These are phyloP conservation scores for Actenoides hombroni DNA, from an alignment of 2,113 vertebrate species.

Conservation along the genomic window DNA sequence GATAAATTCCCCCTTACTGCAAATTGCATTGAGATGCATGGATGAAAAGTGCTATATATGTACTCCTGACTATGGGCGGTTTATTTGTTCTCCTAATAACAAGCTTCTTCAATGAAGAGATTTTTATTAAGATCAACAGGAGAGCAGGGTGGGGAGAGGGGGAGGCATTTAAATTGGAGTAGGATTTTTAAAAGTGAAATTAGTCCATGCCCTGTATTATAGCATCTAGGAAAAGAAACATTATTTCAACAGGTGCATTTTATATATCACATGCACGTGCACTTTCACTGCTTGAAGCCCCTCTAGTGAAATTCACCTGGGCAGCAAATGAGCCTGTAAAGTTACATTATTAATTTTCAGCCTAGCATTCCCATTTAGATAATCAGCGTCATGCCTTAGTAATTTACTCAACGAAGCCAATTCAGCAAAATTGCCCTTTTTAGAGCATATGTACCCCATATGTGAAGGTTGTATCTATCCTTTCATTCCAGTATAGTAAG, in stretches of 20 bases:
- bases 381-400: conserved; percentile 49
- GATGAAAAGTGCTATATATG: neutral
- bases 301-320: conserved; percentile 62
- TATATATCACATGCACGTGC: conserved; percentile 48
- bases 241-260: conserved; percentile 65
- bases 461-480: conserved; percentile 25
- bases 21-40: neutral
- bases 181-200: conserved; percentile 48
- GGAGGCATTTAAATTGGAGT: conserved; percentile 20
- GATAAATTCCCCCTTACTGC: neutral
- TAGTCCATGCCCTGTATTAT: conserved; percentile 27
- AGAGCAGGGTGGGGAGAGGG: neutral
- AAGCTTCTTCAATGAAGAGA: neutral
- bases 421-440: conserved; percentile 54
- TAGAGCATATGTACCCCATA: conserved; percentile 54
- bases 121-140: conserved; percentile 54
- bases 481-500: conserved; percentile 19
- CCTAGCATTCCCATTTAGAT: conserved; percentile 15
- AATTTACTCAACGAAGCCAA: conserved; percentile 40
- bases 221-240: conserved; percentile 41
- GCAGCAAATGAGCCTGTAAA: conserved; percentile 67
- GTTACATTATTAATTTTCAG: conserved; percentile 58
- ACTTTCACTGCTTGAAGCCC: conserved; percentile 58
- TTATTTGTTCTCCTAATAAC: conserved; percentile 39
- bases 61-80: neutral